Evolutionary conservation across 2,888 invertebrate genomes (phyloP).

Genomic region (Plemyria rubiginata): DNA sequence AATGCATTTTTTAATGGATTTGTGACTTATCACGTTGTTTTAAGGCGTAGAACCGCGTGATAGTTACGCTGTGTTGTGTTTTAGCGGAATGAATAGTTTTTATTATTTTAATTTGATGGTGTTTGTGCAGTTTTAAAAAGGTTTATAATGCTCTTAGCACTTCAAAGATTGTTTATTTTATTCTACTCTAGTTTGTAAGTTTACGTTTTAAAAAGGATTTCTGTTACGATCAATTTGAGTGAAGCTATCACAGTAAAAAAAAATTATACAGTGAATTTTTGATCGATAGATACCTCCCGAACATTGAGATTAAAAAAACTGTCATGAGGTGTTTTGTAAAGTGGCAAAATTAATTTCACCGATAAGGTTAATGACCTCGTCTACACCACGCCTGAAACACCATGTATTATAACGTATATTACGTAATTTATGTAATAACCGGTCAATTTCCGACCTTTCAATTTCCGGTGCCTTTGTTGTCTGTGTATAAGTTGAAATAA

Average conservation of each 20-base stretch:
- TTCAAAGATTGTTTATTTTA: slow-evolving; percentile 17
- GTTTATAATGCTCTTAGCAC: slow-evolving; percentile 16
- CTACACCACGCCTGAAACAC: background rate
- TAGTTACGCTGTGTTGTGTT: slow-evolving; percentile 16
- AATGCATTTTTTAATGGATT: slow-evolving; percentile 5
- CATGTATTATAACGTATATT: background rate
- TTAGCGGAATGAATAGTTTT: slow-evolving; percentile 31
- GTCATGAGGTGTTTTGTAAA: too few species aligned
- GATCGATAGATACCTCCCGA: too few species aligned
- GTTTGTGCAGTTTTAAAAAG: slow-evolving; percentile 21
- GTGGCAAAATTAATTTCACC: too few species aligned
- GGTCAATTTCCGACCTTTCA: slow-evolving; percentile 20
- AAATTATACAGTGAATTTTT: too few species aligned
- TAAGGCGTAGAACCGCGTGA: slow-evolving; percentile 8
- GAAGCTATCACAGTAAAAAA: too few species aligned
- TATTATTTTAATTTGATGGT: slow-evolving; percentile 26
- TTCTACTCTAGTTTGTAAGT: slow-evolving; percentile 7
- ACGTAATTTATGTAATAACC: background rate
- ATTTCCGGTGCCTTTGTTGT: slow-evolving; percentile 26
- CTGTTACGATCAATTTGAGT: too few species aligned
- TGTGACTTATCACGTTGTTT: background rate
- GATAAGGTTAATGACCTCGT: too few species aligned
- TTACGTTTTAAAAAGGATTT: background rate
- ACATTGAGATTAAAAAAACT: too few species aligned
- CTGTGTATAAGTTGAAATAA: slow-evolving; percentile 42